phyloP scores from a whole-genome alignment of 2,113 vertebrate species.

The Colius striatus region DNA sequence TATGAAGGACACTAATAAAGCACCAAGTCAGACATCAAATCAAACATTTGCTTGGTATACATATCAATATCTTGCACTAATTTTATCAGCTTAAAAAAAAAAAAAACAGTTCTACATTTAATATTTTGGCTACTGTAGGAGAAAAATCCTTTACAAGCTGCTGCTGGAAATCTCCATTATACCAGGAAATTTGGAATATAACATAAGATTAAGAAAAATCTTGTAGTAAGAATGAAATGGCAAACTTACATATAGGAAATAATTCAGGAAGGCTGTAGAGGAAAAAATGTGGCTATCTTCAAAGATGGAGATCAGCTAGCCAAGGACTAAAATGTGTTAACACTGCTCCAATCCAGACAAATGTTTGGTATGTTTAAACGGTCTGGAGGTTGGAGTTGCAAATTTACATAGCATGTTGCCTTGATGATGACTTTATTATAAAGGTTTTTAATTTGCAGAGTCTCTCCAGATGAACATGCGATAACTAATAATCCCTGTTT shows the following conservation, averaged over 20 bases:
- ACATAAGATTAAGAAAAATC: not conserved
- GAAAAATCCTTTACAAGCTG: not conserved
- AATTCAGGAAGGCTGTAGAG: not conserved
- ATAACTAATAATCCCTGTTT: not conserved
- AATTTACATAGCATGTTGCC: not conserved
- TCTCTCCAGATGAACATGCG: not conserved
- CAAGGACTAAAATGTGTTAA: not conserved
- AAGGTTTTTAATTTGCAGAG: not conserved
- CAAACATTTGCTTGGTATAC: not conserved
- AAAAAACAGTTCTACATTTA: accelerated
- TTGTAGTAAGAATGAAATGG: accelerated
- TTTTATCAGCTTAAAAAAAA: not conserved
- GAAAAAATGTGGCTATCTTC: not conserved
- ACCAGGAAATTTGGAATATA: not conserved
- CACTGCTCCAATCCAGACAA: not conserved
- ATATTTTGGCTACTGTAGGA: not conserved
- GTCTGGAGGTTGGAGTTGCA: not conserved
- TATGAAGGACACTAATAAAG: not conserved
- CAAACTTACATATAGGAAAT: not conserved
- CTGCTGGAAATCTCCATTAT: not conserved
- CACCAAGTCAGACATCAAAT: not conserved
- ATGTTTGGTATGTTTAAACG: not conserved
- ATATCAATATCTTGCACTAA: not conserved
- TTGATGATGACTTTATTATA: not conserved
- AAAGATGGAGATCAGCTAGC: not conserved